A percentile compares a stretch with the other conserved stretches of the same genome.
phyloP scores from a whole-genome alignment of 1,140 invertebrate species.

The Notospermus geniculatus region DNA sequence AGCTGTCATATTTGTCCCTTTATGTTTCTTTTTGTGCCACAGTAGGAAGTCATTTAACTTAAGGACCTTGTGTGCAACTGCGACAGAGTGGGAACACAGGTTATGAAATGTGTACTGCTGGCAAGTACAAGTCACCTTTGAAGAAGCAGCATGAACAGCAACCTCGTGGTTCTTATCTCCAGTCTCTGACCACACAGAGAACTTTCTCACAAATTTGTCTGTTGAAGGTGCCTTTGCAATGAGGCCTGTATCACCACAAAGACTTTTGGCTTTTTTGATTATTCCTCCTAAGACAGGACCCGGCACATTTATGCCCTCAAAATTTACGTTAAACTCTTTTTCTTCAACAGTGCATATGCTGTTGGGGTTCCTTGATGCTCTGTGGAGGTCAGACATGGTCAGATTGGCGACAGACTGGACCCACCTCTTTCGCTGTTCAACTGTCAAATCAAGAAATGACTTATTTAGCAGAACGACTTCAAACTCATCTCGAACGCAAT shows the following conservation, averaged over 20 bases:
- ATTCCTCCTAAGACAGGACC: background rate
- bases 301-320: background rate
- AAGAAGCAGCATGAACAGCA: background rate
- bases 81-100: background rate
- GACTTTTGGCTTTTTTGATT: background rate
- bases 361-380: background rate
- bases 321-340: background rate
- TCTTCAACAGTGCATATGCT: background rate
- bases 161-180: background rate
- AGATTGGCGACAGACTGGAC: background rate
- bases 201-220: background rate
- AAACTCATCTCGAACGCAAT: background rate
- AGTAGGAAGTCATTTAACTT: background rate
- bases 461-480: background rate
- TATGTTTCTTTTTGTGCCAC: background rate
- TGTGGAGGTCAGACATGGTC: background rate
- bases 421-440: background rate
- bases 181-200: background rate
- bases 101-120: background rate
- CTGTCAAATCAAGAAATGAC: background rate
- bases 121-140: background rate
- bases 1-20: background rate
- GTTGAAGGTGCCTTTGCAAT: background rate
- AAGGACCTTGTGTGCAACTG: background rate
- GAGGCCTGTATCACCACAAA: background rate